Conservation (phyloP, 2,888 invertebrate species). For the Ophonus ardosiacus region DNA sequence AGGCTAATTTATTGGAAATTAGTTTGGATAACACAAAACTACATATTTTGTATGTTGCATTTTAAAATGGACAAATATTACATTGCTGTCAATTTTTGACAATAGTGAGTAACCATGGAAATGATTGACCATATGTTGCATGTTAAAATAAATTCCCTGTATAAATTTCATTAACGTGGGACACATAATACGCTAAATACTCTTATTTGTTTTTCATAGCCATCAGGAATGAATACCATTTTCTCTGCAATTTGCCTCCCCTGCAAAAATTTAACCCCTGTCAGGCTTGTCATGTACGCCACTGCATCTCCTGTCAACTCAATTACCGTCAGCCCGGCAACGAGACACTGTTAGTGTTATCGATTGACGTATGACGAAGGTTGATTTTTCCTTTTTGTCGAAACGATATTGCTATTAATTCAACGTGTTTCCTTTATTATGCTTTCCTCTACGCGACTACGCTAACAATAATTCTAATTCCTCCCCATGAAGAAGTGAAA, state of each 20-base stretch:
- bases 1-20: too few species aligned
- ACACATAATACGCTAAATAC: too few species aligned
- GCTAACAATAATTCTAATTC: constrained; percentile 27
- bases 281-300: neutral
- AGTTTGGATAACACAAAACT: too few species aligned
- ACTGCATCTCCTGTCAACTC: constrained; percentile 23
- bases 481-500: neutral
- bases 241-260: neutral
- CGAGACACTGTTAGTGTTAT: constrained; percentile 13
- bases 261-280: neutral
- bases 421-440: constrained; percentile 24
- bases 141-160: too few species aligned
- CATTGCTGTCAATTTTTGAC: too few species aligned
- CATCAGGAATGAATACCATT: neutral
- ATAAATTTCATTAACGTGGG: too few species aligned
- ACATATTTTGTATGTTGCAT: too few species aligned
- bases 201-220: too few species aligned
- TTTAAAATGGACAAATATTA: too few species aligned
- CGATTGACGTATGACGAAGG: constrained; percentile 38
- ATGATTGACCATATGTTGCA: too few species aligned
- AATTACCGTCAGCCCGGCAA: constrained; percentile 4
- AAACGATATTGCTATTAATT: constrained; percentile 15
- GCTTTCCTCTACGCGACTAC: neutral
- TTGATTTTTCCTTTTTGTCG: constrained; percentile 2
- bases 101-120: too few species aligned